Evolutionary conservation across 2,888 invertebrate genomes (phyloP), one percentile per base, ranked within the genome.

Genomic region (Mongoloraphidia duomilia): DNA sequence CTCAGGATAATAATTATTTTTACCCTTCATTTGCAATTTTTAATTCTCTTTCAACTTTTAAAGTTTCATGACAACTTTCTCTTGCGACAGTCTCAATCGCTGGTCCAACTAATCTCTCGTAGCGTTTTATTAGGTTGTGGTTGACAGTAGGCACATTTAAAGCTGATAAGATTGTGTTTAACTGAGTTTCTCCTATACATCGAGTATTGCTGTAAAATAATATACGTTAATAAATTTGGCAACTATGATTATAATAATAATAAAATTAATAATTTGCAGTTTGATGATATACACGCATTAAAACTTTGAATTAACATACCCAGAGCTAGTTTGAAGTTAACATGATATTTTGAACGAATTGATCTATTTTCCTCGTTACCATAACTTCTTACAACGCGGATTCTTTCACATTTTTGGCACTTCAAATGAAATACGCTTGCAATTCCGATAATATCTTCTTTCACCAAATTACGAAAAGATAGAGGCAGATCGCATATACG

Each of bases 101-200:
- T 14, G 17, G n/a, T 13, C 55, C 49, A 9, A 51, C 51, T 13
- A 36, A 26, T 50, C 50, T 52, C 42, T 55, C 55, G 37, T 54
- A 37, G 11, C 50, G n/a, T 44, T 54, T 54, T 9, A 54, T 38
- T 17, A 51, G 47, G 34, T 38, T 43, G n/a, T 26, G 36, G 11
- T 33, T n/a, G 14, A 47, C 34, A 26, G 49, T 36, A 14, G 44
- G 53, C 8, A 49, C 37, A 50, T 54, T 52, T 34, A 54, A 17
- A 26, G 44, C 47, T 43, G 51, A 50, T 13, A 50, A 44, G 40
- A 50, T 44, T 17, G 49, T 52, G 37, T 53, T 53, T 40, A 53
- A 14, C 36, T 52, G 47, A 9, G 47, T 47, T 44, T 49, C 45
- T 14, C 52, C 52, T 37, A 53, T n/a, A n/a, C 47, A 52, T 53